A percentile compares a stretch with the other conserved stretches of the same genome.
Conservation (phyloP, 2,113 vertebrate genomes). For the Planiliza haematocheilus region DNA sequence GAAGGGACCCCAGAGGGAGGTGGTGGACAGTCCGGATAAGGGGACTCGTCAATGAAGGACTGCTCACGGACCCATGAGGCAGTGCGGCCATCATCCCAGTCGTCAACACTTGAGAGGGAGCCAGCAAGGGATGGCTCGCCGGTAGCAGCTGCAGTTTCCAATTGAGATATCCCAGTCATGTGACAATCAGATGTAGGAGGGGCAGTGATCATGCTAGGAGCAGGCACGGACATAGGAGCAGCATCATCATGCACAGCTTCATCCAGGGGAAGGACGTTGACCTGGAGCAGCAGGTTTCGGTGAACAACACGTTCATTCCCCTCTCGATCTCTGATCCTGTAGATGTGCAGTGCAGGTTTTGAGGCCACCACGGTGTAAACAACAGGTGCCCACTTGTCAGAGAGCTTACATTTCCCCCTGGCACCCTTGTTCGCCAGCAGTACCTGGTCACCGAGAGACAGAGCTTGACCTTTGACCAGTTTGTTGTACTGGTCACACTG, state of each 20-base stretch:
- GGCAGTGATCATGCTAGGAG: not conserved
- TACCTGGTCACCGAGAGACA: constrained; percentile 27
- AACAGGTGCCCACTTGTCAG: constrained; percentile 34
- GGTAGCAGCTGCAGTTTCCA: not conserved
- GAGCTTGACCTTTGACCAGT: no score
- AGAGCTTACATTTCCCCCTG: constrained; percentile 19
- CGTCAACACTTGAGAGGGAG: not conserved
- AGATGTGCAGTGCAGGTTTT: no score
- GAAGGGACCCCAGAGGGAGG: not conserved
- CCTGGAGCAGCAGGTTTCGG: no score
- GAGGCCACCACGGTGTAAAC: no score
- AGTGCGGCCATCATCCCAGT: constrained; percentile 2
- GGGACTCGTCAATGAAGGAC: not conserved
- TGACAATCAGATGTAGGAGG: not conserved
- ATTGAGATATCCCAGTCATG: no score
- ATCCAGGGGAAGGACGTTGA: no score
- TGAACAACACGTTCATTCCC: no score
- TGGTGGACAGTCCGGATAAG: no score
- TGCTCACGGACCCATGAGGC: constrained; percentile 1
- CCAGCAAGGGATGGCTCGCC: not conserved
- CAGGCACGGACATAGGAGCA: not conserved
- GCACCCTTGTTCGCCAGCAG: constrained; percentile 32
- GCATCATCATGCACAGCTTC: not conserved
- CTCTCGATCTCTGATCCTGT: no score
- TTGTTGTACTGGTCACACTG: no score